These are phyloP conservation scores for Spisula subtruncata DNA, from an alignment of 2,888 invertebrate species.

Conservation along the genomic window DNA sequence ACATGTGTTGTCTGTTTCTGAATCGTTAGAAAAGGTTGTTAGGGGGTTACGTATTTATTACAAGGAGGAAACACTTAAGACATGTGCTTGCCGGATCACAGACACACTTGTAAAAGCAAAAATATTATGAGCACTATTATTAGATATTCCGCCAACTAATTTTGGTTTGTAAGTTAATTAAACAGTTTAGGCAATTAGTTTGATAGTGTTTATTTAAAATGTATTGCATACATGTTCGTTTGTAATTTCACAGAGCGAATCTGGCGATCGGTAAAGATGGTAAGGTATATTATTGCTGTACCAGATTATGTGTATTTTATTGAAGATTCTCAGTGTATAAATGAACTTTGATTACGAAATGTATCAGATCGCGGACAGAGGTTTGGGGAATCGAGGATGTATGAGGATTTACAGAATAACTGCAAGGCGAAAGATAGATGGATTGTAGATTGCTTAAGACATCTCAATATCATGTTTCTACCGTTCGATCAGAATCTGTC, in stretches of 20 bases:
- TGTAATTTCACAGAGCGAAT: conserved; percentile 50
- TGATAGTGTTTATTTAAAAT: no score
- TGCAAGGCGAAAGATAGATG: background rate
- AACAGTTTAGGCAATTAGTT: no score
- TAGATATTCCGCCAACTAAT: no score
- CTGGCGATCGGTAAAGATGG: conserved; percentile 60
- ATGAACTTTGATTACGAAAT: conserved; percentile 98
- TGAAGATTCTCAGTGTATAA: conserved; percentile 97
- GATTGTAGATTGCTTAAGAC: background rate
- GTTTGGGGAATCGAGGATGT: conserved; percentile 88
- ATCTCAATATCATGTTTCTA: conserved; percentile 10
- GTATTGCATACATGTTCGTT: no score
- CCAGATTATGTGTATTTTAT: conserved; percentile 98
- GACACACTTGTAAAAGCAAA: no score
- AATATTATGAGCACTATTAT: no score
- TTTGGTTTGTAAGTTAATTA: no score
- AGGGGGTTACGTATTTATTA: no score
- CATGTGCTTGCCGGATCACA: no score
- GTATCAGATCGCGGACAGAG: conserved; percentile 88
- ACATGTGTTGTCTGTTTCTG: no score
- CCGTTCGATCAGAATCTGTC: background rate
- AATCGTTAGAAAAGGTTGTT: no score
- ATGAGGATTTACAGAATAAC: conserved; percentile 4
- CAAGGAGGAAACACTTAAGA: no score
- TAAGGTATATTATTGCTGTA: conserved; percentile 92